A percentile compares a stretch with the other conserved stretches of the same genome.
Evolutionary conservation across 1,140 invertebrate species (phyloP).

Genomic region (Cyclargus thomasi): DNA sequence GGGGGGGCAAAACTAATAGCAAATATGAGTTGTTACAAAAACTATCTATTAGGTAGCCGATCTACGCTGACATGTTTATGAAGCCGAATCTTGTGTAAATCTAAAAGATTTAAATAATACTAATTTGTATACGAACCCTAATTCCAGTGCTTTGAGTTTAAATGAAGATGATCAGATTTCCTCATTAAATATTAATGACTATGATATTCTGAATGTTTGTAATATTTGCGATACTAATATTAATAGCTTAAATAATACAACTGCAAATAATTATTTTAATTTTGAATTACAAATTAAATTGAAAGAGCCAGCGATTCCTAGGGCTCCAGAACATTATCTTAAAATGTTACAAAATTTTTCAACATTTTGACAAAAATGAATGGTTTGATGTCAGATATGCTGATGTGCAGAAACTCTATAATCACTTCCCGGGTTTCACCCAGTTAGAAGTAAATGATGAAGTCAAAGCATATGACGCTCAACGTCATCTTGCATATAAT

Average conservation of each 20-base stretch:
- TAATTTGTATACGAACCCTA: neutral
- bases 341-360: conserved; percentile 26
- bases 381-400: conserved; percentile 35
- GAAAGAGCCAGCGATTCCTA: conserved; percentile 23
- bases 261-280: neutral
- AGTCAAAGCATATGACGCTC: conserved; percentile 20
- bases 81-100: neutral
- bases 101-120: neutral
- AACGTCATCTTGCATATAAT: conserved; percentile 20
- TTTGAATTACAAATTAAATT: conserved; percentile 24
- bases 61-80: neutral
- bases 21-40: neutral
- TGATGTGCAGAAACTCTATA: conserved; percentile 32
- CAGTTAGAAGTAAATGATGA: conserved; percentile 30
- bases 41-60: neutral
- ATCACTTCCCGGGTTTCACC: conserved; percentile 27
- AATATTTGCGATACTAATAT: neutral
- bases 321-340: conserved; percentile 20
- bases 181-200: neutral
- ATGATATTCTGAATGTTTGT: neutral
- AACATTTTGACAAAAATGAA: conserved; percentile 25
- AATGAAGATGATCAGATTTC: neutral
- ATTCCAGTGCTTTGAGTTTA: neutral
- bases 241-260: neutral
- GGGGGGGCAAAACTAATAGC: neutral